phyloP scores from a whole-genome alignment of 2,113 vertebrate species.

The Seriola rivoliana region DNA sequence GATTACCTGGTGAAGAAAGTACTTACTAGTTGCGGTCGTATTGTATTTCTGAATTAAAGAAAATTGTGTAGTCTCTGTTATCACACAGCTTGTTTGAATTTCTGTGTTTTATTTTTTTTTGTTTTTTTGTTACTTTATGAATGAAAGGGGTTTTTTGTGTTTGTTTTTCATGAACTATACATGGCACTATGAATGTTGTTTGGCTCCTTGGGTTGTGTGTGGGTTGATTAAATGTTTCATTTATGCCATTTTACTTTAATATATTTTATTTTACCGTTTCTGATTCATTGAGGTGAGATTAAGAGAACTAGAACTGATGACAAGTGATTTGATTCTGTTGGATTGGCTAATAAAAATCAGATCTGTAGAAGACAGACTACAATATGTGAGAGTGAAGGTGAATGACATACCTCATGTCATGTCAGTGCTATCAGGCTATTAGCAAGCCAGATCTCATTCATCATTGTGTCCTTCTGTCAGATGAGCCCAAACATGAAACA shows the following conservation, averaged over 20 bases:
- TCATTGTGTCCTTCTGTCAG: conserved; percentile 39
- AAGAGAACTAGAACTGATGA: not conserved
- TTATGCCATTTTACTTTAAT: not conserved
- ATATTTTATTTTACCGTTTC: not conserved
- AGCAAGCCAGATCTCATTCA: conserved; percentile 20
- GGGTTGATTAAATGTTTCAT: not conserved
- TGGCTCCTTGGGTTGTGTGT: too few relatives aligned
- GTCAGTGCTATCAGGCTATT: not conserved
- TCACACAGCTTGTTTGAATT: too few relatives aligned
- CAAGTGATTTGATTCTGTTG: not conserved
- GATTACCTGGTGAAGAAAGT: too few relatives aligned
- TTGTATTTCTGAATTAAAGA: too few relatives aligned
- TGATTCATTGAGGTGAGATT: not conserved
- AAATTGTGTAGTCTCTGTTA: too few relatives aligned
- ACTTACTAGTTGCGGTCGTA: too few relatives aligned
- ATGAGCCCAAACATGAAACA: conserved; percentile 51
- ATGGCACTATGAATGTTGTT: not conserved
- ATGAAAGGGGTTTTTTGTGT: too few relatives aligned
- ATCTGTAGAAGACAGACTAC: not conserved
- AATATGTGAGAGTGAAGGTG: not conserved
- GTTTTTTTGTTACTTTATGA: too few relatives aligned
- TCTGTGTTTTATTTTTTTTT: too few relatives aligned
- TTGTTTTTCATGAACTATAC: too few relatives aligned
- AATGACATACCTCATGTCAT: conserved; percentile 17
- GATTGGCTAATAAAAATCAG: not conserved